phyloP scores from a whole-genome alignment of 2,797 vertebrate genomes.

The Apodemus agrarius region DNA sequence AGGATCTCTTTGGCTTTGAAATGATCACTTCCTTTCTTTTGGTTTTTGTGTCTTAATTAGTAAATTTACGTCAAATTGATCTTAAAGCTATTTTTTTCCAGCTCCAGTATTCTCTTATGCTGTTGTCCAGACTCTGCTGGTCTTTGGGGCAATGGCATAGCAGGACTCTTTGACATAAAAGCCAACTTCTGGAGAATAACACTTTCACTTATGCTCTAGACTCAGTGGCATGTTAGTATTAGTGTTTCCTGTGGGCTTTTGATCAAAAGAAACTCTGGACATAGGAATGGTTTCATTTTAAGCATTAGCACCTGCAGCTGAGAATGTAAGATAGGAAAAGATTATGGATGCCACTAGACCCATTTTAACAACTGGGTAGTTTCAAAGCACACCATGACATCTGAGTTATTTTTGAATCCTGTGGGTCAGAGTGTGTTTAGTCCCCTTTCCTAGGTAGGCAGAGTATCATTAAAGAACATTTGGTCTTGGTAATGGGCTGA shows the following conservation, averaged over 20 bases:
- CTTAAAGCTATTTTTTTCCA: slow-evolving; percentile 25
- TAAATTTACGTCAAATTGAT: slow-evolving; percentile 30
- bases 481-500: slow-evolving; percentile 54
- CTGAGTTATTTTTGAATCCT: slow-evolving; percentile 66
- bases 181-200: slow-evolving; percentile 55
- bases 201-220: slow-evolving; percentile 23
- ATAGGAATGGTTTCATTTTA: slow-evolving; percentile 22
- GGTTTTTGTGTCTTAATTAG: slow-evolving; percentile 30
- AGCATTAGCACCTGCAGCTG: neutral
- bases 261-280: slow-evolving; percentile 50
- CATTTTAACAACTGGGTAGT: slow-evolving; percentile 21
- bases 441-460: slow-evolving; percentile 19
- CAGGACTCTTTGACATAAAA: slow-evolving; percentile 54
- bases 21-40: slow-evolving; percentile 1
- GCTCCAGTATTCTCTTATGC: neutral
- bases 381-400: slow-evolving; percentile 54
- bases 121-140: slow-evolving; percentile 45
- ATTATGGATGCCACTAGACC: slow-evolving; percentile 34
- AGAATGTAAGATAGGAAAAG: slow-evolving; percentile 54
- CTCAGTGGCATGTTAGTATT: slow-evolving; percentile 3
- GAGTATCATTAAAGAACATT: slow-evolving; percentile 36
- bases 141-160: neutral
- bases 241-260: slow-evolving; percentile 41
- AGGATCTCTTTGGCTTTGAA: slow-evolving; percentile 11
- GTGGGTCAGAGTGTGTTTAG: slow-evolving; percentile 48